Percentiles rank a stretch among this genome's conserved stretches.
phyloP scores from a whole-genome alignment of 53 echinoderm and acorn worm species.

The Temnopleurus reevesii region DNA sequence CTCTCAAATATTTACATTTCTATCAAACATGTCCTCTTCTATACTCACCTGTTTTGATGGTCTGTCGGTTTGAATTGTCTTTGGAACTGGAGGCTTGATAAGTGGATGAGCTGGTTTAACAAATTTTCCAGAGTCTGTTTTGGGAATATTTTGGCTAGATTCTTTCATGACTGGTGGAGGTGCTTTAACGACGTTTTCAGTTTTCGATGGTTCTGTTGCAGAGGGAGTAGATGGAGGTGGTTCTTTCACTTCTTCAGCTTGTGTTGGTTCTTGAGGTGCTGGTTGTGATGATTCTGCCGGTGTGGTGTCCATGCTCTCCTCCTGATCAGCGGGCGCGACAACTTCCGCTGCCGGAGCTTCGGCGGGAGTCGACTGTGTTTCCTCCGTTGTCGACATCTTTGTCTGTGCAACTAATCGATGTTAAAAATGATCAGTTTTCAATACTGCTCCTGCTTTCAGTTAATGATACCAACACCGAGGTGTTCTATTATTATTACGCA shows the following conservation, averaged over 20 bases:
- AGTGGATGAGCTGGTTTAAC: slow-evolving; percentile 16
- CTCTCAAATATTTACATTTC: no score
- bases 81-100: slow-evolving; percentile 53
- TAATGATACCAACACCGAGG: background rate
- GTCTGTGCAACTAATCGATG: background rate
- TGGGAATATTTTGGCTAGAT: slow-evolving; percentile 41
- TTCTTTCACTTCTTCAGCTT: background rate
- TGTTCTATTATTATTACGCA: background rate
- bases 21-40: no score
- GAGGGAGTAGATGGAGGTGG: background rate
- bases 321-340: slow-evolving; percentile 15
- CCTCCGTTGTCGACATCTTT: slow-evolving; percentile 44
- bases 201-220: background rate
- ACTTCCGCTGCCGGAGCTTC: slow-evolving; percentile 50
- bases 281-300: background rate
- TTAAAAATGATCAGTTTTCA: background rate
- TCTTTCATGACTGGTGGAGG: background rate
- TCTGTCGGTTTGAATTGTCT: slow-evolving; percentile 55
- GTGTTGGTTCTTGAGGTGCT: background rate
- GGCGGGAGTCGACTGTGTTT: slow-evolving; percentile 23
- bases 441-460: background rate
- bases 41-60: slow-evolving; percentile 49
- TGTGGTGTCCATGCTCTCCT: slow-evolving; percentile 45
- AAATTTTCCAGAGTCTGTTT: slow-evolving; percentile 40
- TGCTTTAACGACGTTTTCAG: background rate